Conservation (phyloP, 2,113 vertebrate genomes). For the Bettongia penicillata region DNA sequence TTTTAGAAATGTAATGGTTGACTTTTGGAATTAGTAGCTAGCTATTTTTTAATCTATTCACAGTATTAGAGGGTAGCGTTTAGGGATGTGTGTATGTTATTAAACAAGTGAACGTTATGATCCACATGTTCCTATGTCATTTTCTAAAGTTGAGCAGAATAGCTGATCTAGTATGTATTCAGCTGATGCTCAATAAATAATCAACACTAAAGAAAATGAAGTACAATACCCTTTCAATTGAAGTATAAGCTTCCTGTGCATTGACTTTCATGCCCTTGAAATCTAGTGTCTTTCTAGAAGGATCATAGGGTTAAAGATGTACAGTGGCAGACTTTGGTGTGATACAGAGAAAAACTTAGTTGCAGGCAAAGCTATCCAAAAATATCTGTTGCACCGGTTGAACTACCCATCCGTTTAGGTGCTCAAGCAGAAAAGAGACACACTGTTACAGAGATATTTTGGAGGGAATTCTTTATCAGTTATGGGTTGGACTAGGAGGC, state of each 20-base stretch:
- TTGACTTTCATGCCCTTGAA: background rate
- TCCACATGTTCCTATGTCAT: background rate
- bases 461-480: background rate
- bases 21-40: slow-evolving; percentile 3
- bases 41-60: background rate
- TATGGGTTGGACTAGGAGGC: background rate
- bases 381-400: background rate
- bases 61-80: background rate
- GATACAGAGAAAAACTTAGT: background rate
- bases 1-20: background rate
- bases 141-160: background rate
- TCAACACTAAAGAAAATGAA: background rate
- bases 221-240: background rate
- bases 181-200: accelerated
- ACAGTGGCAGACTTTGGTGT: background rate
- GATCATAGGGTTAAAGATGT: background rate
- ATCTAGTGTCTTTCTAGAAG: background rate
- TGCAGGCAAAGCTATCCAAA: background rate
- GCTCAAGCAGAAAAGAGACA: background rate
- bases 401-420: background rate
- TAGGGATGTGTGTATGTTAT: background rate
- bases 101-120: background rate
- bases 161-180: too few relatives aligned
- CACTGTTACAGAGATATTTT: background rate
- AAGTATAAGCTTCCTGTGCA: background rate